Base-by-base conservation (phyloP, 2,888 invertebrate species). In the Caradrina clavipalpis region DNA sequence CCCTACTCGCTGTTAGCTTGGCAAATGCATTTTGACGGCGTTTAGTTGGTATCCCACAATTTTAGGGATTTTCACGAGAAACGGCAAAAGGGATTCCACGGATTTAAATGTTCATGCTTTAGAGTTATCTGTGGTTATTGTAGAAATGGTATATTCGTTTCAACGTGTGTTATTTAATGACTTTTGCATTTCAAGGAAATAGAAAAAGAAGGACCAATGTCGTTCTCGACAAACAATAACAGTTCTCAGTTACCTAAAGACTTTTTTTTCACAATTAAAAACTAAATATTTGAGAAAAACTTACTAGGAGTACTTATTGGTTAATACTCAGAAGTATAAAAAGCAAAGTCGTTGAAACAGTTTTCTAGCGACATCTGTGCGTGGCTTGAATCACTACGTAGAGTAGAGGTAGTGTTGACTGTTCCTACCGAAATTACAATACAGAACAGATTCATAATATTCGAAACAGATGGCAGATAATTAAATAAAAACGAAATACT, bases 1-100 rank as follows among this genome's bases (percentile, higher is more conserved):
- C 55, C 45, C 0, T 21, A 39, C 8, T 1, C 22, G 35, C 66
- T 74, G 54, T 68, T 57, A 70, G 59, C 69, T 54, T 35, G 49
- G 53, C 39, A 69, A 80, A 77, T 83, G 81, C 75, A 83, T 72
- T 78, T 69, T 54, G 26, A 26, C 61, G 68, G 60, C 66, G 56
- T 73, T 61, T 60, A 56, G 45, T 59, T 22, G 61, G 61, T 60
- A 67, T 59, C 51, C 69, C 74, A 42, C 72, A 61, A 67, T 74
- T 77, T 74, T 57, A 57, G 49, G 68, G 72, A 77, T 72, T 78
- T 76, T 58, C 49, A 56, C 54, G 62, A 65, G 54, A 49, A 26
- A 21, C 51, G 56, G 45, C 10, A 49, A 63, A 74, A 56, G 56
- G 64, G 61, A 78, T 73, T 74, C 45, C 19, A 45, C 19, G 59